Conservation (phyloP, 2,797 vertebrate species). For the Pelobates cultripes region DNA sequence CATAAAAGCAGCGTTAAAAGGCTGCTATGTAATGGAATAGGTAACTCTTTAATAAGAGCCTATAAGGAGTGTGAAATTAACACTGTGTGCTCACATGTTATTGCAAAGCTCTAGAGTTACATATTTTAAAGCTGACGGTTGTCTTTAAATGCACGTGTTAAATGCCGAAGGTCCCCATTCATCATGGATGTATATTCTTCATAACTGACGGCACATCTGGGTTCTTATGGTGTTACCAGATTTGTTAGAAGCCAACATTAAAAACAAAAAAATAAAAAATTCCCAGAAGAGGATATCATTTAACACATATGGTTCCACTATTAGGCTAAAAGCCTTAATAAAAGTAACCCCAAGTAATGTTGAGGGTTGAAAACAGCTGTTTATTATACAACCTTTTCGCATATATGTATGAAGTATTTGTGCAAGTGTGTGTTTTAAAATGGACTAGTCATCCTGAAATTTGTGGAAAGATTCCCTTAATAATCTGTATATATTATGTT, state of each 20-base stretch:
- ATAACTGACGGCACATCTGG: neutral
- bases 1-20: neutral
- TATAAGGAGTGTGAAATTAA: constrained; percentile 35
- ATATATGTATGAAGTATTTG: too few species aligned
- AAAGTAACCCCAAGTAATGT: neutral
- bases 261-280: neutral
- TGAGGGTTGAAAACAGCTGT: constrained; percentile 12
- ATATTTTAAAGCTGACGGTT: constrained; percentile 12
- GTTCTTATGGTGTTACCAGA: constrained; percentile 28
- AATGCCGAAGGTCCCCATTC: constrained; percentile 10
- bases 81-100: constrained; percentile 16
- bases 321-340: constrained; percentile 11
- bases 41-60: constrained; percentile 32
- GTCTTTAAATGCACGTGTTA: constrained; percentile 21
- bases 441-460: too few species aligned
- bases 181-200: constrained; percentile 11
- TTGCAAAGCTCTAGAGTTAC: constrained; percentile 22
- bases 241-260: constrained; percentile 14
- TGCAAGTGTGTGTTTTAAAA: too few species aligned
- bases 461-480: too few species aligned
- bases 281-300: constrained; percentile 10
- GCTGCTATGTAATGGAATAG: constrained; percentile 27
- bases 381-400: neutral
- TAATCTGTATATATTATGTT: too few species aligned
- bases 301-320: constrained; percentile 16